Evolutionary conservation across 23 tunicate species (phyloP).

Genomic region (Aplidium turbinatum): DNA sequence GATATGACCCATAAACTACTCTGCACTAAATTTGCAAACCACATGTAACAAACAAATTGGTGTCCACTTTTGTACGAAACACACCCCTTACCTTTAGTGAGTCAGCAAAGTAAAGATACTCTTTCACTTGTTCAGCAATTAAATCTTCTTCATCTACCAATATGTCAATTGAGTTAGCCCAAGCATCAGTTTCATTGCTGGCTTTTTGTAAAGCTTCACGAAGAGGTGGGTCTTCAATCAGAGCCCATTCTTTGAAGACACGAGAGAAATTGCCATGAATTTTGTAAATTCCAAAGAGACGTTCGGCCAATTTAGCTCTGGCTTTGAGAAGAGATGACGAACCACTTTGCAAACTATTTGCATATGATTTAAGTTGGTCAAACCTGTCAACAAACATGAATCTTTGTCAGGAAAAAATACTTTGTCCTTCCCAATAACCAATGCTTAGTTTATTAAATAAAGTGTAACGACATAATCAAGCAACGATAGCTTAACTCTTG

Average conservation of each 20-base stretch:
- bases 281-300: slow-evolving; percentile 86
- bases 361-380: slow-evolving; percentile 78
- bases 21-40: too few relatives aligned
- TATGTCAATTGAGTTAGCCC: slow-evolving; percentile 73
- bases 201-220: slow-evolving; percentile 67
- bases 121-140: slow-evolving; percentile 85
- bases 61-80: too few relatives aligned
- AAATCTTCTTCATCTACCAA: slow-evolving; percentile 89
- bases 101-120: slow-evolving; percentile 81
- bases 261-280: slow-evolving; percentile 88
- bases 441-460: too few relatives aligned
- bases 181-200: slow-evolving; percentile 46
- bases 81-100: slow-evolving; percentile 90
- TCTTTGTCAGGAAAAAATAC: too few relatives aligned
- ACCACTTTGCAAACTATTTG: slow-evolving; percentile 58
- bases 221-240: slow-evolving; percentile 45
- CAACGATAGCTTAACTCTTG: too few relatives aligned
- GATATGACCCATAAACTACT: too few relatives aligned
- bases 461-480: too few relatives aligned
- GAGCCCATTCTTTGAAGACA: slow-evolving; percentile 82
- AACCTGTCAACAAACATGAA: too few relatives aligned
- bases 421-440: too few relatives aligned
- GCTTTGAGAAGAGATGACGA: slow-evolving; percentile 68
- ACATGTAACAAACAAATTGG: too few relatives aligned
- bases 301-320: slow-evolving; percentile 86